These are phyloP conservation scores for Sarcophaga subvicina DNA, from an alignment of 2,888 invertebrate genomes.

Conservation along the genomic window DNA sequence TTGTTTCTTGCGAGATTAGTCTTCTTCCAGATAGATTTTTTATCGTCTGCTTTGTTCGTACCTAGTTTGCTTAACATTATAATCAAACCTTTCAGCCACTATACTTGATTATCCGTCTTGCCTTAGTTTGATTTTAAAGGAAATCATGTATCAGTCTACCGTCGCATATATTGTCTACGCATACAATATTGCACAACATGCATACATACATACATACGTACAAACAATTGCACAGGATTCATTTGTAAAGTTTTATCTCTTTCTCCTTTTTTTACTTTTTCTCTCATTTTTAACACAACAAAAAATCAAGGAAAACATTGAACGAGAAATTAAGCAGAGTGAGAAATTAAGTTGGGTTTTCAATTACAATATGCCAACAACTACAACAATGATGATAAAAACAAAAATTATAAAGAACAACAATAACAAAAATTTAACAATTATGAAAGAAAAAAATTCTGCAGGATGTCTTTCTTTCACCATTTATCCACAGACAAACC, in stretches of 20 bases:
- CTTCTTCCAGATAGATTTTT: no score
- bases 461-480: slow-evolving; percentile 59
- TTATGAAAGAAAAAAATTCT: slow-evolving; percentile 23
- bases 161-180: neutral
- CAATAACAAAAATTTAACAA: slow-evolving; percentile 50
- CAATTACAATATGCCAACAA: slow-evolving; percentile 74
- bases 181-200: neutral
- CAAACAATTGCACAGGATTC: slow-evolving; percentile 62
- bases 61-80: no score
- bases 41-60: no score
- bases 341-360: slow-evolving; percentile 79
- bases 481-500: slow-evolving; percentile 60
- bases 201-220: slow-evolving; percentile 46
- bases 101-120: no score
- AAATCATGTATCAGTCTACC: neutral
- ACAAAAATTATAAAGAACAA: slow-evolving; percentile 9
- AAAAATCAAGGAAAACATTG: slow-evolving; percentile 6
- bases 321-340: slow-evolving; percentile 68
- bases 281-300: slow-evolving; percentile 6
- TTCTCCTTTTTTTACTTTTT: neutral
- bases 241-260: slow-evolving; percentile 60
- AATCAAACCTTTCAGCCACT: no score
- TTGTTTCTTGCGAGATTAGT: no score
- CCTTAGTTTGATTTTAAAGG: neutral
- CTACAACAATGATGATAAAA: slow-evolving; percentile 13